Evolutionary conservation across 1,140 invertebrate genomes (phyloP).

Genomic region (Anadara kagoshimensis): DNA sequence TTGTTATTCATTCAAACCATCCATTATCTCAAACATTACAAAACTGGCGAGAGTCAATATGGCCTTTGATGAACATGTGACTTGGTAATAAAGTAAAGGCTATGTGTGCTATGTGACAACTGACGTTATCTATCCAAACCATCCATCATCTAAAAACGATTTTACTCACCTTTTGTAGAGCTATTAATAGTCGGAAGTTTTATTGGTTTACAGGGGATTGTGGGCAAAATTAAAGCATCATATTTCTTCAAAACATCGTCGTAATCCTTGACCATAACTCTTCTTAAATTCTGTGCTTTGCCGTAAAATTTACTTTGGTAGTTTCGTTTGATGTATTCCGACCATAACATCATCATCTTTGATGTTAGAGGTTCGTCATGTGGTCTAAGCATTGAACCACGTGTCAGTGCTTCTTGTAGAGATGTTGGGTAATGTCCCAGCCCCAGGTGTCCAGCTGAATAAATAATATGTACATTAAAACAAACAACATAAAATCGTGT

Average conservation of each 20-base stretch:
- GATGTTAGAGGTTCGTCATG: slow-evolving; percentile 13
- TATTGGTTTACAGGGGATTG: not conserved
- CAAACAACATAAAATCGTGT: too few relatives aligned
- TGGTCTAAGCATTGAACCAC: slow-evolving; percentile 13
- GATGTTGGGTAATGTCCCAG: slow-evolving; percentile 7
- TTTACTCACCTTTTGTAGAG: slow-evolving; percentile 3
- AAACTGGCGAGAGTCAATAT: too few relatives aligned
- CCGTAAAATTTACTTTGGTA: slow-evolving; percentile 47
- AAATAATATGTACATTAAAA: not conserved
- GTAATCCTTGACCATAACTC: slow-evolving; percentile 37
- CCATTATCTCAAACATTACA: too few relatives aligned
- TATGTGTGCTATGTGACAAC: too few relatives aligned
- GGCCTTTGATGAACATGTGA: too few relatives aligned
- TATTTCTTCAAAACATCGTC: slow-evolving; percentile 46
- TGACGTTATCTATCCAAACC: too few relatives aligned
- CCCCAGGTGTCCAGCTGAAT: slow-evolving; percentile 1
- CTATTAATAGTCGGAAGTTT: slow-evolving; percentile 3
- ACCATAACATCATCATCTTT: slow-evolving; percentile 20
- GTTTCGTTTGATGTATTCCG: slow-evolving; percentile 35
- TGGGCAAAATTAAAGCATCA: slow-evolving; percentile 54
- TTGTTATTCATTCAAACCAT: too few relatives aligned
- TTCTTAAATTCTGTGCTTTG: slow-evolving; percentile 44
- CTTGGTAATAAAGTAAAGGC: too few relatives aligned
- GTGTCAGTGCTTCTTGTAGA: slow-evolving; percentile 32
- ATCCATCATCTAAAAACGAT: too few relatives aligned